These are phyloP conservation scores for Sterrhoptilus dennistouni DNA, from an alignment of 2,113 vertebrate genomes.

Conservation along the genomic window DNA sequence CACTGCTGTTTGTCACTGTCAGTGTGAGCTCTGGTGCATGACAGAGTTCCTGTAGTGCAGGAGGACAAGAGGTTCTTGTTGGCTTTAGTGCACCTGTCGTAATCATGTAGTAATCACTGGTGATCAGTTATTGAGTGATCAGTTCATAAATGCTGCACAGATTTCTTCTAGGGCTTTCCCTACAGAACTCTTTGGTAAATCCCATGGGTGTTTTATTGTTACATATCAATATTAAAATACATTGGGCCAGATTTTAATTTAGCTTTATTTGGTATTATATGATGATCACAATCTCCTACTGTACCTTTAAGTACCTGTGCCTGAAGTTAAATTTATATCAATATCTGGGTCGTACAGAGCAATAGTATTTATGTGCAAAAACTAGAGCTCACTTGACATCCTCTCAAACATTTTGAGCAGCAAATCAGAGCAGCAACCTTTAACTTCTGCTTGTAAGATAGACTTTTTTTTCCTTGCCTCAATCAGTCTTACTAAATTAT, in stretches of 20 bases:
- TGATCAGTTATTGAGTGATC: not conserved
- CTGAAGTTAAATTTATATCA: not conserved
- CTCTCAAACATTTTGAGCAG: not conserved
- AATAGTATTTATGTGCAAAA: not conserved
- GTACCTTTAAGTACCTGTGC: not conserved
- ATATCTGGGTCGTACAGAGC: not conserved
- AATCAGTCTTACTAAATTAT: not conserved
- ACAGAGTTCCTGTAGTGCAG: rapidly evolving
- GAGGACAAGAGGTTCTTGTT: not conserved
- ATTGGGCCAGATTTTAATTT: not conserved
- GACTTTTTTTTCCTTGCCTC: not conserved
- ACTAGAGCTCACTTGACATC: not conserved
- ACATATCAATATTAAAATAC: not conserved
- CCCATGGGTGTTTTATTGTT: not conserved
- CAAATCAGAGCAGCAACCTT: not conserved
- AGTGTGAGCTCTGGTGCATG: not conserved
- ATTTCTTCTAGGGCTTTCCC: not conserved
- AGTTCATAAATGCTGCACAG: not conserved
- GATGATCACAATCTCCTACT: not conserved
- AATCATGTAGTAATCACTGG: not conserved
- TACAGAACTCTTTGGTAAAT: not conserved
- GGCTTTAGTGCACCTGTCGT: not conserved
- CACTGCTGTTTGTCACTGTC: not conserved
- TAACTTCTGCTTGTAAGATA: not conserved
- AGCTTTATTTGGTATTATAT: not conserved